Evolutionary conservation across 2,113 vertebrate species (phyloP), one percentile per base, ranked within the genome.

Genomic region (Myrmecobius fasciatus): DNA sequence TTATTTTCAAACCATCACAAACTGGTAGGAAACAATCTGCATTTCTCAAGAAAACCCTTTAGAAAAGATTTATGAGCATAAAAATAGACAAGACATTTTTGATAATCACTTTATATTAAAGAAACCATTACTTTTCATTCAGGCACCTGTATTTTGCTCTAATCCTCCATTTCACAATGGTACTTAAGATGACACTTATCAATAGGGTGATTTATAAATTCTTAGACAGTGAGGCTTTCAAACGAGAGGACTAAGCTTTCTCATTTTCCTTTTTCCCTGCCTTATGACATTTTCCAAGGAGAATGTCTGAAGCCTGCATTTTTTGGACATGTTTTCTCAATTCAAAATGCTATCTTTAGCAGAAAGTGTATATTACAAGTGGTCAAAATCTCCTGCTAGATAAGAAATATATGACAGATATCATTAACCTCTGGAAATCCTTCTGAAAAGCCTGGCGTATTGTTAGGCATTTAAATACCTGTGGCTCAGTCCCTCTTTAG

Each of bases 341-440:
- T 96, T 96, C 92, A 83, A 91, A 97, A 96, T 47, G 92, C 91
- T 94, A 94, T 95, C 96, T 95, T 97, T 91, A 92, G 92, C 56
- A 96, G 88, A 91, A 95, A 94, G 8, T 96, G 91, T 60, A 51
- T 94, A 25, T 92, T 97, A 96, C 90, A 96, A 98, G 91, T 53
- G 22, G 56, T 92, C 92, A 95, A 49, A 43, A 92, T 56, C 88
- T 26, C 89, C 25, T 95, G 89, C 28, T 49, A 92, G 83, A 52
- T 0, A 91, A 92, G 22, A 95, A 17, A 26, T 51, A 14, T 95
- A 96, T 92, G 43, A 95, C 91, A 91, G 49, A 36, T 0, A 20
- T 2, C 0, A 92, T 89, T 93, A 95, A 94, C 9, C 90, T 88
- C 3, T 47, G 25, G 31, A 67, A 96, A 60, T 25, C 36, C 3